Base-by-base conservation (phyloP, 2,113 vertebrate genomes). In the Desmodus rotundus region DNA sequence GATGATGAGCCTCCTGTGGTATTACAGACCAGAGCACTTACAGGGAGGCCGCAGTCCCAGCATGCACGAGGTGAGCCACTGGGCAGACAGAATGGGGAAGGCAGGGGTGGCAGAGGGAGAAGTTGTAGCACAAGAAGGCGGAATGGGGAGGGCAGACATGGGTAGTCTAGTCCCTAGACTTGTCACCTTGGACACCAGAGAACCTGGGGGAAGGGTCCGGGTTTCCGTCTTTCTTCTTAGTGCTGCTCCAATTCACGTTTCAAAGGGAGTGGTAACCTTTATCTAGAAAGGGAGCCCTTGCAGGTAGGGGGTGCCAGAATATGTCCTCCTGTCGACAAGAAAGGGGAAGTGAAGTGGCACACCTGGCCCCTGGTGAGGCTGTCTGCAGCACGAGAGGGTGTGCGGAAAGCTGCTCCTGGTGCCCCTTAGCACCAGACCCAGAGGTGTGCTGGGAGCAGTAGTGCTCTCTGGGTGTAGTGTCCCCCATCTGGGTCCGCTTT, bases 1-100 rank as follows among this genome's bases (percentile, higher is more conserved):
- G 98, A 99, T 99, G 99, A 99, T 99, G 99, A 99, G 99, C 97
- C 99, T 99, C 97, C 99, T 99, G 98, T 99, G 99, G 99, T 99
- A 99, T 98, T 99, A 99, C 98, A 98, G 99, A 97, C 99, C 99
- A 68, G 99, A 99, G 98, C 99, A 99, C 99, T 99, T 99, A 96
- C 99, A 99, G 98, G 99, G 99, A 91, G 99, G 99, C 90, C 99
- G 98, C 95, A 99, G 98, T 97, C 99, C 99, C 98, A 99, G 98
- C 96, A 98, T 99, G 98, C 99, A 99, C 97, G 99, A 99, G 99
- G 99, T 99, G 98, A 99, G 99, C 86, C 76, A n/a, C 87, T 78
- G 74, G 61, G 43, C 2, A 36, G 5, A 20, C 58, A 33, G 43
- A 41, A 11, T 1, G 0, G 52, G 13, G 56, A 77, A n/a, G 33